Evolutionary conservation across 1,140 invertebrate species (phyloP).

Genomic region (Euglossa dilemma): DNA sequence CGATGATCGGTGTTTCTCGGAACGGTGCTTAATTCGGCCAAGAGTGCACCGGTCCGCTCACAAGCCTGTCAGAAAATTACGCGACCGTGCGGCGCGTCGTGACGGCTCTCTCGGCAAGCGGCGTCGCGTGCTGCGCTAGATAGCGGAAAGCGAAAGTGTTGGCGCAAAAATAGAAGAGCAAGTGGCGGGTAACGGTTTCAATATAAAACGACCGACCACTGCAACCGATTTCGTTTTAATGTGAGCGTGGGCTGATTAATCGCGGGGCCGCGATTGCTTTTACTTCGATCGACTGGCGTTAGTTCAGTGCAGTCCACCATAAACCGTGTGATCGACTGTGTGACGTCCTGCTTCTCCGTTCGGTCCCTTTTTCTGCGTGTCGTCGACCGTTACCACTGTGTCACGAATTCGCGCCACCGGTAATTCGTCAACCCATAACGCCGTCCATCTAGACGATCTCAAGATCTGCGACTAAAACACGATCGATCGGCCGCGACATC

Average conservation of each 20-base stretch:
- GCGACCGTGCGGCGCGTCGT: background rate
- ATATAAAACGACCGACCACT: constrained; percentile 44
- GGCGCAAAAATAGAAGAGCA: constrained; percentile 58
- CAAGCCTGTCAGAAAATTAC: constrained; percentile 35
- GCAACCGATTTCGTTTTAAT: constrained; percentile 54
- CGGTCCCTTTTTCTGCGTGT: background rate
- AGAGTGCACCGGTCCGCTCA: background rate
- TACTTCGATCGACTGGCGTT: constrained; percentile 17
- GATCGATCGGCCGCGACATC: background rate
- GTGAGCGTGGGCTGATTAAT: constrained; percentile 45
- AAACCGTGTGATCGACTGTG: background rate
- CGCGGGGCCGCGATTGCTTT: constrained; percentile 20
- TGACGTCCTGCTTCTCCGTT: background rate
- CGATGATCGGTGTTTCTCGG: background rate
- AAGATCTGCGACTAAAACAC: background rate
- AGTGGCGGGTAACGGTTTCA: constrained; percentile 37
- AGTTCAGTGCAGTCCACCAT: background rate
- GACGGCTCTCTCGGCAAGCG: constrained; percentile 2
- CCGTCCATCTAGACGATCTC: background rate
- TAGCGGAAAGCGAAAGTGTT: constrained; percentile 54
- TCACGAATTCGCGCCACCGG: background rate
- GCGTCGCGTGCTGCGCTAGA: constrained; percentile 22
- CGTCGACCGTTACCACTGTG: background rate
- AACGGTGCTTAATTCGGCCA: background rate
- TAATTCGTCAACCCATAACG: background rate